Evolutionary conservation across 2,113 vertebrate species (phyloP).

Genomic region (Sphyrna mokarran): DNA sequence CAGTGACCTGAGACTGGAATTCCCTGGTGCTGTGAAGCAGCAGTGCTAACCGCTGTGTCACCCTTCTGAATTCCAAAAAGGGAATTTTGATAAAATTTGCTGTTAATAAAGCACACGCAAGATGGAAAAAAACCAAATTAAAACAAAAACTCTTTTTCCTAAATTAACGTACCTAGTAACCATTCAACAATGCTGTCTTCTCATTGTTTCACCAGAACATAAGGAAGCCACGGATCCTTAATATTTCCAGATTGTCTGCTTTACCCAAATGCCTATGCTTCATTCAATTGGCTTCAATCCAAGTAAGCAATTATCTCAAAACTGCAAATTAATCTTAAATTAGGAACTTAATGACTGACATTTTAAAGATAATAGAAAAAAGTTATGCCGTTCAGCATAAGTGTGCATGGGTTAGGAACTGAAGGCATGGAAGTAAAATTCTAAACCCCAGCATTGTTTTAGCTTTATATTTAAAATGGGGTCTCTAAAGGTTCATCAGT

Average conservation of each 20-base stretch:
- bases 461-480: not conserved
- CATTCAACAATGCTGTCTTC: not conserved
- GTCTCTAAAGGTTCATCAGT: not conserved
- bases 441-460: not conserved
- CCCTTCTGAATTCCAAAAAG: not conserved
- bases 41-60: too few relatives aligned
- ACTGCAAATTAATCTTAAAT: conserved; percentile 36
- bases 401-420: not conserved
- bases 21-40: too few relatives aligned
- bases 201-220: not conserved
- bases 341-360: conserved; percentile 35
- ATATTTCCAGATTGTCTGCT: conserved; percentile 22
- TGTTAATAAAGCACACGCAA: not conserved
- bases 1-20: too few relatives aligned
- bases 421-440: not conserved
- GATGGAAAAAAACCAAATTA: not conserved
- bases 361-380: conserved; percentile 34
- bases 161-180: not conserved
- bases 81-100: not conserved
- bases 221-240: conserved; percentile 1
- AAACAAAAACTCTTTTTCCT: not conserved
- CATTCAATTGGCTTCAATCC: conserved; percentile 26
- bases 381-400: not conserved
- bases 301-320: conserved; percentile 35
- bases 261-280: not conserved